Percentiles rank a stretch among this genome's conserved stretches.
Conservation (phyloP, 2,797 vertebrate species). For the Falco novaeseelandiae region DNA sequence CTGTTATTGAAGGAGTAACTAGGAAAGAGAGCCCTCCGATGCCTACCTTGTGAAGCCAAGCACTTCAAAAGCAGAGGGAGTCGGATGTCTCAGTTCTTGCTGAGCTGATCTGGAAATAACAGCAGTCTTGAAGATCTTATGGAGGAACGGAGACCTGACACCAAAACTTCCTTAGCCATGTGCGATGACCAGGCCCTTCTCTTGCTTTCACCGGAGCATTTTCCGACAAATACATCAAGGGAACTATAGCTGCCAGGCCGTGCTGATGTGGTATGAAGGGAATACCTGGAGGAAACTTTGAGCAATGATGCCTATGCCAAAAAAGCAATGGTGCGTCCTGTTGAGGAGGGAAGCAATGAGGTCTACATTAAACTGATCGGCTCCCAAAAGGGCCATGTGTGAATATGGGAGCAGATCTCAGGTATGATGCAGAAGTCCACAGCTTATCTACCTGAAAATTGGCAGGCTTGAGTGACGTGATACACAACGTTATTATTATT, state of each 20-base stretch:
- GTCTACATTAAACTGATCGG: not conserved
- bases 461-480: not conserved
- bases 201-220: not conserved
- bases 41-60: not conserved
- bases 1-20: not conserved
- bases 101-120: not conserved
- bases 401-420: not conserved
- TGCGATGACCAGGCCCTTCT: not conserved
- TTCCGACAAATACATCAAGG: not conserved
- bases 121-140: not conserved
- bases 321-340: not conserved
- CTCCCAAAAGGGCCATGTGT: not conserved
- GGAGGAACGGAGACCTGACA: not conserved
- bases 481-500: not conserved
- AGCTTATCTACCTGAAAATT: not conserved
- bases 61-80: not conserved
- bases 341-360: not conserved
- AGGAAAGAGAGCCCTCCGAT: not conserved
- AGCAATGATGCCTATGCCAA: not conserved
- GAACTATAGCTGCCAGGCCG: not conserved
- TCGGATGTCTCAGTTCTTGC: not conserved
- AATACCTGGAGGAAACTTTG: not conserved
- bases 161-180: not conserved
- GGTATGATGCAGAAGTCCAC: not conserved
- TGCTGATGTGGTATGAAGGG: not conserved